Evolutionary conservation across 2,113 vertebrate species (phyloP).

Genomic region (Hemiprocne comata): DNA sequence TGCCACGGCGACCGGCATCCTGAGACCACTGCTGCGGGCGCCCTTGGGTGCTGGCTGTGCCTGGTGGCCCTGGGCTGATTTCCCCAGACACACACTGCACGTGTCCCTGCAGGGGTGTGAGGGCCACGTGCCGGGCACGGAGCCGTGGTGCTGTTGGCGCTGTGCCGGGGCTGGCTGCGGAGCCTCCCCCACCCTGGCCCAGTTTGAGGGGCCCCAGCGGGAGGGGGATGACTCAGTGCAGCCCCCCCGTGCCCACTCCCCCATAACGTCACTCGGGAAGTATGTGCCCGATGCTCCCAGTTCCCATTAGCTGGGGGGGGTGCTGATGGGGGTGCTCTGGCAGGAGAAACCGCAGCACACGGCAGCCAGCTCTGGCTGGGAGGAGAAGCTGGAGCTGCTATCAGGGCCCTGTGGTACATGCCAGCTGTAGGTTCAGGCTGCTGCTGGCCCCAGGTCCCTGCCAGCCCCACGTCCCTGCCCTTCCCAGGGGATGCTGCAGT

Average conservation of each 20-base stretch:
- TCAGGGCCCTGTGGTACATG: neutral
- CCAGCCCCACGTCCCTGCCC: neutral
- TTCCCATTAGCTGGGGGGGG: neutral
- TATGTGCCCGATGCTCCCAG: slow-evolving; percentile 3
- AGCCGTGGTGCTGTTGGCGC: neutral
- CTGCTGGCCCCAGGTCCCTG: neutral
- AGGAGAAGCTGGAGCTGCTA: neutral
- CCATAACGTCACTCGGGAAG: slow-evolving; percentile 50
- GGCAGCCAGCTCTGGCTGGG: neutral
- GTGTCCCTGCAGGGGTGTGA: no score
- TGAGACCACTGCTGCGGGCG: neutral
- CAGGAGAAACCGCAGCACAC: neutral
- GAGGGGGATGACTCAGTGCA: slow-evolving; percentile 32
- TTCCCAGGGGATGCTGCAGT: neutral
- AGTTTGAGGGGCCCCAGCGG: slow-evolving; percentile 7
- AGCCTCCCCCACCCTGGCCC: neutral
- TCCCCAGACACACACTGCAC: neutral
- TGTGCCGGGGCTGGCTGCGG: neutral
- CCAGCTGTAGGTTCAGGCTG: neutral
- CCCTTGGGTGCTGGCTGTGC: neutral
- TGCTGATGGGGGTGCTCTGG: neutral
- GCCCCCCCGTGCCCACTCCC: neutral
- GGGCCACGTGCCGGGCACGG: neutral
- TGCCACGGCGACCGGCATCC: neutral
- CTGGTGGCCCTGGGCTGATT: accelerated